Base-by-base conservation (phyloP, 2,113 vertebrate species). In the Rhinopomastus cyanomelas region DNA sequence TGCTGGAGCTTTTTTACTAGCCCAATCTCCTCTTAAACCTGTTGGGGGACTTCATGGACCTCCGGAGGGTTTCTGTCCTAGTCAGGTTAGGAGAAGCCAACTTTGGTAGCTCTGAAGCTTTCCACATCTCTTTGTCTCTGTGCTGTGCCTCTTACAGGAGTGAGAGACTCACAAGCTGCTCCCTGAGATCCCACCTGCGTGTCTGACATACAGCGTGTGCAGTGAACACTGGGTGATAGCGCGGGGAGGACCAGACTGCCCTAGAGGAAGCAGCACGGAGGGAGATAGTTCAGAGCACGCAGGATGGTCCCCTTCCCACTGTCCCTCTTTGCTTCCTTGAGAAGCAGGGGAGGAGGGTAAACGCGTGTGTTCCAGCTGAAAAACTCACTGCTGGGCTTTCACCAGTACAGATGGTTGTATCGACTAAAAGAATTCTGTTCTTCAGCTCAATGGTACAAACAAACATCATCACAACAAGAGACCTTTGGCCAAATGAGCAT, bases 91-190 rank as follows among this genome's bases (percentile, higher is more conserved):
- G 11, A 80, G 69, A 30, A 65, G 22, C 9, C 59, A 69, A 29
- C 52, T 65, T 22, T 81, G 39, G 30, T 32, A 67, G 32, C 53
- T 49, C 69, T 23, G 65, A 51, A 90, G 23, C 30, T 69, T 88
- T 51, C 42, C 42, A 2, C 26, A 5, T 16, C 14, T 27, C 53
- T 42, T 3, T 16, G 1, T 56, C 19, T 36, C 44, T 27, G 5
- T 1, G 4, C 77, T 52, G 32, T 23, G 11, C 34, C 69, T 75
- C 49, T 39, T 49, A 8, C 6, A 37, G 55, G 29, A 83, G 52
- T 1, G 29, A 29, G 2, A 62, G 67, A 5, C 52, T 34, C 21
- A 0, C 16, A 8, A 51, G 60, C 22, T 32, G 11, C 2, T 16
- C 49, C 44, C 56, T 10, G 52, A 59, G 76, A 34, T 51, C 59